These are phyloP conservation scores for Ophioderma brevispina DNA, from an alignment of 35 echinoderm and acorn worm genomes.

Conservation along the genomic window DNA sequence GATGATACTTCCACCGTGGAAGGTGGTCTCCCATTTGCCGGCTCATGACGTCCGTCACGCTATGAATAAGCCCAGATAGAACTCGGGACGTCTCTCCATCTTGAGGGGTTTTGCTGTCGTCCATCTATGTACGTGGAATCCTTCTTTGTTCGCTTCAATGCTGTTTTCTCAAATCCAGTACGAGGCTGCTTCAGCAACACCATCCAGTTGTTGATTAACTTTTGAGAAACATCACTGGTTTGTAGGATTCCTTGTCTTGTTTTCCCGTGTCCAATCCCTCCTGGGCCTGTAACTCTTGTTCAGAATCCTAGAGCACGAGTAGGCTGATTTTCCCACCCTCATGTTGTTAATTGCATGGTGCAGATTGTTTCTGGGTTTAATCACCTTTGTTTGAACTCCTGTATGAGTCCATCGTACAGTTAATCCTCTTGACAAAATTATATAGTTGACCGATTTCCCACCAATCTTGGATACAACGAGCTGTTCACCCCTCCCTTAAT, in stretches of 20 bases:
- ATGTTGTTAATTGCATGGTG: neutral
- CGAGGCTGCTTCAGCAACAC: neutral
- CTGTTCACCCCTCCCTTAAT: neutral
- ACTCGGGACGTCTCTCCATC: no score
- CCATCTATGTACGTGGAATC: no score
- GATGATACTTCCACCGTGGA: no score
- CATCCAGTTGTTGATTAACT: neutral
- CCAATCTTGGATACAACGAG: neutral
- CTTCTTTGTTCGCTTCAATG: no score
- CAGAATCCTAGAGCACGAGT: neutral
- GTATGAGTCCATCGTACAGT: neutral
- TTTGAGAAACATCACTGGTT: neutral
- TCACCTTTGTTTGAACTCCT: neutral
- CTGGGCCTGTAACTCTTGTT: neutral
- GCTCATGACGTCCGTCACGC: no score
- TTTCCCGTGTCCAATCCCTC: neutral
- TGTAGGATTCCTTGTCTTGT: neutral
- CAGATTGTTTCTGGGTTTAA: neutral
- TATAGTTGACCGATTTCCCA: neutral
- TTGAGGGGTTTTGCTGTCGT: no score
- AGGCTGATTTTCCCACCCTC: neutral
- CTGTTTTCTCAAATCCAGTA: neutral
- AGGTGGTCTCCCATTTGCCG: no score
- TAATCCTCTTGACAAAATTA: neutral
- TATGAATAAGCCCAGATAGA: no score